Evolutionary conservation across 64 coral and sea anemone genomes (phyloP), one percentile per base, ranked within the genome.

Genomic region (Stichodactyla mertensii): DNA sequence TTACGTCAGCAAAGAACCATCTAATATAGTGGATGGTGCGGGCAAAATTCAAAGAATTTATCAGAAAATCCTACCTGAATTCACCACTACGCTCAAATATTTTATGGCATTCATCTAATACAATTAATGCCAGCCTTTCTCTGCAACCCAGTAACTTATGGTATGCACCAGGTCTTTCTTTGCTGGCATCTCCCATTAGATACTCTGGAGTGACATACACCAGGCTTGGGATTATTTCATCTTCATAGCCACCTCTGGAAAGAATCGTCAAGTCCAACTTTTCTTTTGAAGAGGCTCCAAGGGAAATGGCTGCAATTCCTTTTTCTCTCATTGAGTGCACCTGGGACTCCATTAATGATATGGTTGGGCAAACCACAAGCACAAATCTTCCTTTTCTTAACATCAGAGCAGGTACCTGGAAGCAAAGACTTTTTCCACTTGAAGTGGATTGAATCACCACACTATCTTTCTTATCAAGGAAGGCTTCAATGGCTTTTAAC

Each of bases 401-500:
- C 22, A 88, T 79, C n/a, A 88, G 69, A 80, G 77, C 54, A 0
- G 87, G 77, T 57, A 88, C 12, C 78, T 88, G 87, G 56, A 80
- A 88, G 4, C 87, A 88, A 15, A 64, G 45, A 56, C 77, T 88
- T 60, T 88, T 81, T 56, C 86, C 77, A 64, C 71, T 81, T 4
- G 53, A 53, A 59, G 87, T 88, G 22, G 87, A 70, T 80, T 88
- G 87, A 55, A 88, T 70, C n/a, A 88, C 77, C 77, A 88, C 57
- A 11, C 12, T 12, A 80, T 81, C 87, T 60, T 45, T 52, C 14
- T 64, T 64, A 15, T 79, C 52, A 55, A 15, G 16, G 51, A 88
- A 20, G 77, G 70, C 77, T 80, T 81, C 58, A 80, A 88, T 80
- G 7, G 87, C 87, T 52, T 52, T 88, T 52, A 12, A 88, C 55